Percentiles rank a stretch among this genome's conserved stretches.
These are phyloP conservation scores for Argyresthia albistria DNA, from an alignment of 2,888 invertebrate species.

Conservation along the genomic window DNA sequence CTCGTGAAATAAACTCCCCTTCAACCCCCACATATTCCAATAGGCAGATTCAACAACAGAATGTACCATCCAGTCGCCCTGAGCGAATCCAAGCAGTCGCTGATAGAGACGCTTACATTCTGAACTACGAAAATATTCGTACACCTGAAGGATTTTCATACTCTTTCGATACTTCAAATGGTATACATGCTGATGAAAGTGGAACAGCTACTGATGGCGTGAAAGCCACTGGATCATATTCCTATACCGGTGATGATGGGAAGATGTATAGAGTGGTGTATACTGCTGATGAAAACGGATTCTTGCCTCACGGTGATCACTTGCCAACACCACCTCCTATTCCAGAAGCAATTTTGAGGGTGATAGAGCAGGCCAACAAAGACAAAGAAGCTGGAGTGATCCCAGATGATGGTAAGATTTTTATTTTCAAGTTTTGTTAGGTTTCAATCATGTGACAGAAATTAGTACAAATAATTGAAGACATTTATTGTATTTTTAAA, in stretches of 20 bases:
- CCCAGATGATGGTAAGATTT: conserved; percentile 33
- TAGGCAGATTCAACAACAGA: not conserved
- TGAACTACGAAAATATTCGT: conserved; percentile 35
- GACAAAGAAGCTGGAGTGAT: conserved; percentile 35
- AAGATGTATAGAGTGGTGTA: conserved; percentile 42
- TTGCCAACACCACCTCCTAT: conserved; percentile 53
- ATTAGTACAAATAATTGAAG: too few relatives aligned
- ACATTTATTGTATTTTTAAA: too few relatives aligned
- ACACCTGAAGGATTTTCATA: conserved; percentile 43
- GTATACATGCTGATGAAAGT: conserved; percentile 48
- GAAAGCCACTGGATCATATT: conserved; percentile 44
- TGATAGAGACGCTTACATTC: conserved; percentile 38
- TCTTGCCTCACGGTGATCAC: conserved; percentile 46
- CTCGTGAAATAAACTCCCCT: not conserved
- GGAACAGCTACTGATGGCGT: conserved; percentile 41
- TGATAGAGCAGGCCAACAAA: conserved; percentile 39
- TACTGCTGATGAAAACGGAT: conserved; percentile 57
- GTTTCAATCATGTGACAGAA: not conserved
- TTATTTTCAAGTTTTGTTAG: not conserved
- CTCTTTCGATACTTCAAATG: conserved; percentile 51
- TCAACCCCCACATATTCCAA: not conserved
- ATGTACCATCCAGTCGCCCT: conserved; percentile 7
- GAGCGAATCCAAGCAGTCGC: conserved; percentile 31
- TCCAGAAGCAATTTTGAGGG: conserved; percentile 43
- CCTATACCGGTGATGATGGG: conserved; percentile 55